phyloP scores from a whole-genome alignment of 2,113 vertebrate genomes.

The Cyprinus carpio region DNA sequence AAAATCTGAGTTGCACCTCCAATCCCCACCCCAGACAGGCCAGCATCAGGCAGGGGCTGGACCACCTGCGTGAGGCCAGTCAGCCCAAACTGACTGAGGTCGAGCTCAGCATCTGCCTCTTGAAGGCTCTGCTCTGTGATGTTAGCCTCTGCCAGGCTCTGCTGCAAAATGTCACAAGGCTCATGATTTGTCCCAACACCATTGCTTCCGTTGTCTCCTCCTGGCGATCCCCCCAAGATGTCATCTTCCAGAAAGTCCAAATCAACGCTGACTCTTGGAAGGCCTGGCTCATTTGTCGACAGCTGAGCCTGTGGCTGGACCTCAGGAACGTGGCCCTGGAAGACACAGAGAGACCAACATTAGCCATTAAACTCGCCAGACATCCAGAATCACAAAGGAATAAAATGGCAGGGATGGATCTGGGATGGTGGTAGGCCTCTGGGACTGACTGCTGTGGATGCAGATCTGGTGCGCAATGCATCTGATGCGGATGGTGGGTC shows the following conservation, averaged over 20 bases:
- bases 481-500: conserved; percentile 57
- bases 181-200: conserved; percentile 79
- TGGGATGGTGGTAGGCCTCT: conserved; percentile 13
- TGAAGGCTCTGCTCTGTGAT: conserved; percentile 95
- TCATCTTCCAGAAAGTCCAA: conserved; percentile 95
- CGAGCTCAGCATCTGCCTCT: conserved; percentile 91
- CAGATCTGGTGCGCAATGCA: conserved; percentile 22
- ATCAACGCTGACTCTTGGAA: conserved; percentile 89
- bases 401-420: conserved; percentile 30
- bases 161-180: conserved; percentile 96
- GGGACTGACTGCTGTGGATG: not conserved
- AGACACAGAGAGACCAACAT: conserved; percentile 21
- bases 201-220: conserved; percentile 73
- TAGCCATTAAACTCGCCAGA: not conserved
- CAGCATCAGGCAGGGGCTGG: conserved; percentile 83
- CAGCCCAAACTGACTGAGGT: conserved; percentile 90
- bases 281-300: conserved; percentile 75
- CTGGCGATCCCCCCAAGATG: conserved; percentile 85
- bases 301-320: conserved; percentile 83
- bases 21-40: conserved; percentile 75
- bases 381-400: not conserved
- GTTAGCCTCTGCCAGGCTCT: conserved; percentile 96
- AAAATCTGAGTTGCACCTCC: conserved; percentile 82
- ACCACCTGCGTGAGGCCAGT: conserved; percentile 85
- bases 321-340: conserved; percentile 87